A percentile compares a stretch with the other conserved stretches of the same genome.
These are phyloP conservation scores for Hydrochoerus hydrochaeris DNA, from an alignment of 2,113 vertebrate genomes.

Conservation along the genomic window DNA sequence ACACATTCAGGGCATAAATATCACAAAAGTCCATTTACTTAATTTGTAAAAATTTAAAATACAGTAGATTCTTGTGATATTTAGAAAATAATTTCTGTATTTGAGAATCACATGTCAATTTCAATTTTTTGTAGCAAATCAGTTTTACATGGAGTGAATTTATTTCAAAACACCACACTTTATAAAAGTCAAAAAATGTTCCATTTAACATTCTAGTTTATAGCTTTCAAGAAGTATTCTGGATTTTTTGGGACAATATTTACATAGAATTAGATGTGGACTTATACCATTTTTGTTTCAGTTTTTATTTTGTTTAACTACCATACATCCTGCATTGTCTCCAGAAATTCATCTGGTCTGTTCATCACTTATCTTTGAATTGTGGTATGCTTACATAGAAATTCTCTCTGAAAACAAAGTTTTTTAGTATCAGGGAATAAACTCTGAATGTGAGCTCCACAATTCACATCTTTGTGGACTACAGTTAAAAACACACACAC, in stretches of 20 bases:
- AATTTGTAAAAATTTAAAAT: neutral
- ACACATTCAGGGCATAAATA: neutral
- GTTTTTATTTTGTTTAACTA: neutral
- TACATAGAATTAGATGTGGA: neutral
- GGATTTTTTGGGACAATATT: neutral
- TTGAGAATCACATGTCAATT: neutral
- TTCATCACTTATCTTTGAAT: neutral
- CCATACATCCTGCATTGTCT: neutral
- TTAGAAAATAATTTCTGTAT: constrained; percentile 33
- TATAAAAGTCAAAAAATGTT: neutral
- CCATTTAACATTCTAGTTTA: neutral
- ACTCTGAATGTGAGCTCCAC: neutral
- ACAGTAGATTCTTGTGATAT: neutral
- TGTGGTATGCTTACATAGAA: neutral
- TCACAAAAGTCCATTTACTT: neutral
- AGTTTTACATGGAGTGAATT: neutral
- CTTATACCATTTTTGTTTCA: neutral
- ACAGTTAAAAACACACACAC: no score
- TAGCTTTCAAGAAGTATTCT: constrained; percentile 26
- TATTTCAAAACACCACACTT: neutral
- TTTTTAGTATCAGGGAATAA: neutral
- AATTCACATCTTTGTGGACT: neutral
- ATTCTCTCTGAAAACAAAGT: neutral
- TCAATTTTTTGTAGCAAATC: neutral
- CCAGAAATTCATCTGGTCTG: neutral